Conservation (phyloP, 2,888 invertebrate genomes). For the Brenthis ino region DNA sequence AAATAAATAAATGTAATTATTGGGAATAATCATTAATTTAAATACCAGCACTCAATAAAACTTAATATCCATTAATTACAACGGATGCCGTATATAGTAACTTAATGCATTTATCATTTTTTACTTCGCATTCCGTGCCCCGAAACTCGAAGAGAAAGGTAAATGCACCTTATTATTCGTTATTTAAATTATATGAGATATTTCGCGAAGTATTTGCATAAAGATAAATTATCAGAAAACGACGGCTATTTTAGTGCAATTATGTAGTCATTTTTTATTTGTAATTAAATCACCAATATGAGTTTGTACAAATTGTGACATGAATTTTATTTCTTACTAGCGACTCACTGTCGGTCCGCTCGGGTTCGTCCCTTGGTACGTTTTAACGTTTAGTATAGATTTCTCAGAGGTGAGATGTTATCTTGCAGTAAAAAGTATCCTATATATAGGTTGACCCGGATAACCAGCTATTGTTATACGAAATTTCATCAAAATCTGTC, state of each 20-base stretch:
- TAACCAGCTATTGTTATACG: too few relatives aligned
- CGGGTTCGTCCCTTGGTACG: too few relatives aligned
- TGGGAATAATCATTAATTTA: conserved; percentile 21
- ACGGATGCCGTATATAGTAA: conserved; percentile 12
- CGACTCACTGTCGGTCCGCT: too few relatives aligned
- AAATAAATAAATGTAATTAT: conserved; percentile 1
- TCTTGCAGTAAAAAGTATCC: too few relatives aligned
- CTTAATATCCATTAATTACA: conserved; percentile 32
- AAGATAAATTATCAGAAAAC: conserved; percentile 1
- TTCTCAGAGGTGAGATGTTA: too few relatives aligned
- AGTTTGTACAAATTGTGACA: neutral
- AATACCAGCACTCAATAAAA: conserved; percentile 36
- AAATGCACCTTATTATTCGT: conserved; percentile 4
- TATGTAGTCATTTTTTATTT: neutral
- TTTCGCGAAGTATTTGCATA: conserved; percentile 4
- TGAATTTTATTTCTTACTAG: too few relatives aligned
- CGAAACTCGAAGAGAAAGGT: conserved; percentile 12
- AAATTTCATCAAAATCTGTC: too few relatives aligned
- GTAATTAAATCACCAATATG: neutral
- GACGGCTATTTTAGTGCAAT: neutral
- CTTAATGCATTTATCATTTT: conserved; percentile 14
- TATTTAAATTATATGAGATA: neutral
- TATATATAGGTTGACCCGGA: too few relatives aligned
- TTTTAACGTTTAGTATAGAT: too few relatives aligned
- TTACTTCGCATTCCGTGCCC: neutral